These are phyloP conservation scores for Sardina pilchardus DNA, from an alignment of 2,113 vertebrate genomes.

Conservation along the genomic window DNA sequence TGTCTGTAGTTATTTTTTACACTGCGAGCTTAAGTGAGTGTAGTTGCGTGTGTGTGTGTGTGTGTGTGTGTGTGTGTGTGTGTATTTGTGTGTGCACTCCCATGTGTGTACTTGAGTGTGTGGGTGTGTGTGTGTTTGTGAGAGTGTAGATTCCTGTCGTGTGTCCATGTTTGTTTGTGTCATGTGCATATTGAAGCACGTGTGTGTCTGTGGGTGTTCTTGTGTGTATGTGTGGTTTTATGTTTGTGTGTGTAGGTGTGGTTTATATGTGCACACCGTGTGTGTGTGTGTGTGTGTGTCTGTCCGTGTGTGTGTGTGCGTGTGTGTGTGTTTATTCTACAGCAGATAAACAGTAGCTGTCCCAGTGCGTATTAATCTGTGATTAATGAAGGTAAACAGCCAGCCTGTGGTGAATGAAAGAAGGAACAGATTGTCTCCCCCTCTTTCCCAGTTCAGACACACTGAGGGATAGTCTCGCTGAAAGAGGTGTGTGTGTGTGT, in stretches of 20 bases:
- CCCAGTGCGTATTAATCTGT: conserved; percentile 70
- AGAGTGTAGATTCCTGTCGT: conserved; percentile 47
- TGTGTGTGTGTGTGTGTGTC: neutral
- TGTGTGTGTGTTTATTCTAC: conserved; percentile 56
- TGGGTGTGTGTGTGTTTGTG: conserved; percentile 48
- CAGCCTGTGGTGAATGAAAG: conserved; percentile 62
- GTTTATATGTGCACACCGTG: conserved; percentile 3
- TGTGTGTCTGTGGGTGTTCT: conserved; percentile 25
- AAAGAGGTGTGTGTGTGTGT: neutral
- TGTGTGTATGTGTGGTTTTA: conserved; percentile 24
- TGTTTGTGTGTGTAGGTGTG: conserved; percentile 34
- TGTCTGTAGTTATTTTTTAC: conserved; percentile 14
- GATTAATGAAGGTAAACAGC: conserved; percentile 71
- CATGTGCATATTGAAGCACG: neutral
- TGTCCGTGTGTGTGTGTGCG: conserved; percentile 21
- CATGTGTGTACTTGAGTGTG: conserved; percentile 22
- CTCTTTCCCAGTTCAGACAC: conserved; percentile 31
- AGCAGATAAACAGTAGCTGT: conserved; percentile 67
- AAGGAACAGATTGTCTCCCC: conserved; percentile 55
- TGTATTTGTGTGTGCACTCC: neutral
- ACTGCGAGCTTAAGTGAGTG: neutral
- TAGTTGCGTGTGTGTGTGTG: neutral
- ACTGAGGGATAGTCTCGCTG: neutral
- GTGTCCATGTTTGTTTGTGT: conserved; percentile 39
- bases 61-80: conserved; percentile 5